A percentile compares a stretch with the other conserved stretches of the same genome.
Evolutionary conservation across 2,888 invertebrate species (phyloP).

Genomic region (Ceraclea dissimilis): DNA sequence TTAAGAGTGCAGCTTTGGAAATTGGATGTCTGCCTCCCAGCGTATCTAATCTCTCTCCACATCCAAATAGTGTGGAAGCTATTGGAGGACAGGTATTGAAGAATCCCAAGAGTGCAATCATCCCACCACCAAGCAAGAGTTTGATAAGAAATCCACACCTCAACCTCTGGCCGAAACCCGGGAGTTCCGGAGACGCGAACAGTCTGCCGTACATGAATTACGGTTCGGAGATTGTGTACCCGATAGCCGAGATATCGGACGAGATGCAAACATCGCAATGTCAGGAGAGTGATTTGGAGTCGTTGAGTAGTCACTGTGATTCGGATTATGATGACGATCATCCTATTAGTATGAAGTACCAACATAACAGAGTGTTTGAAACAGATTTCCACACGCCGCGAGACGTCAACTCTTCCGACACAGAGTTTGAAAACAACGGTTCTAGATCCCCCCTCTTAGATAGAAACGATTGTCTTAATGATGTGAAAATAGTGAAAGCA

Average conservation of each 20-base stretch:
- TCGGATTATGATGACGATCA: slow-evolving; percentile 56
- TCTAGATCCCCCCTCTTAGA: slow-evolving; percentile 63
- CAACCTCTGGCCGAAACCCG: slow-evolving; percentile 55
- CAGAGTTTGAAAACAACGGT: slow-evolving; percentile 61
- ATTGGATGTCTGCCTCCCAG: slow-evolving; percentile 63
- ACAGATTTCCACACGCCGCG: slow-evolving; percentile 46
- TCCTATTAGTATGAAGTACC: slow-evolving; percentile 31
- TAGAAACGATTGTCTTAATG: slow-evolving; percentile 36
- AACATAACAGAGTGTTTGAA: slow-evolving; percentile 42
- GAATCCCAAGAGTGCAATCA: slow-evolving; percentile 54
- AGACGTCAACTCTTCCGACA: slow-evolving; percentile 51
- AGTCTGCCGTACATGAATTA: slow-evolving; percentile 63
- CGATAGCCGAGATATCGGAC: slow-evolving; percentile 78
- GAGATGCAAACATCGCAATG: slow-evolving; percentile 63
- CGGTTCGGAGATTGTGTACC: slow-evolving; percentile 72
- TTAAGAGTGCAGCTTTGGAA: slow-evolving; percentile 64
- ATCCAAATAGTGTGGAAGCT: slow-evolving; percentile 75
- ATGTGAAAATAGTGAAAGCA: slow-evolving; percentile 37
- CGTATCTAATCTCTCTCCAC: slow-evolving; percentile 65
- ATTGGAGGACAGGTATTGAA: slow-evolving; percentile 61
- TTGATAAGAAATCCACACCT: slow-evolving; percentile 63
- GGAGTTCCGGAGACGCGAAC: slow-evolving; percentile 61
- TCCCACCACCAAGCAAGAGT: slow-evolving; percentile 64
- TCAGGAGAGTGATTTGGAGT: slow-evolving; percentile 54
- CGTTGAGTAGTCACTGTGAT: slow-evolving; percentile 50